Evolutionary conservation across 2,113 vertebrate genomes (phyloP).

Genomic region (Mustela lutreola): DNA sequence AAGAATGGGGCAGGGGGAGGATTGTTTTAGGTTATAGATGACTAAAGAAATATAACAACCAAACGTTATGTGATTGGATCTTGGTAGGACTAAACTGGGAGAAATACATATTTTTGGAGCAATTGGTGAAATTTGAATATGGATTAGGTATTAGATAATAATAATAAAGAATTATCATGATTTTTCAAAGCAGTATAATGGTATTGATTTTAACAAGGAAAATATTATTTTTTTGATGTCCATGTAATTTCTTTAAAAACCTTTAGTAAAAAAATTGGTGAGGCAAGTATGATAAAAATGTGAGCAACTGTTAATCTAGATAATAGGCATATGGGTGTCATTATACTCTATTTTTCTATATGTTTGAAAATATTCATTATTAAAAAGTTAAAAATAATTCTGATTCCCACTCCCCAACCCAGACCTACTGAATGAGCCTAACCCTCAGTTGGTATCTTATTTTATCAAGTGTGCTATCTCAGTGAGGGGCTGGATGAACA

Average conservation of each 20-base stretch:
- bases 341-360: neutral
- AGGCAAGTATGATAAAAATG: slow-evolving; percentile 9
- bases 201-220: slow-evolving; percentile 27
- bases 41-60: neutral
- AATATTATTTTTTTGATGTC: slow-evolving; percentile 31
- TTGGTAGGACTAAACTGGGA: neutral
- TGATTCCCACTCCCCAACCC: neutral
- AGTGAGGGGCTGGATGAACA: neutral
- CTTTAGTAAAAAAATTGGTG: neutral
- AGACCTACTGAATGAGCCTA: neutral
- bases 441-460: neutral
- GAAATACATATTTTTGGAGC: neutral
- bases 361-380: slow-evolving; percentile 12
- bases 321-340: neutral
- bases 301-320: neutral
- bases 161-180: neutral
- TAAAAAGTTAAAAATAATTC: neutral
- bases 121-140: neutral
- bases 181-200: neutral
- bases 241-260: neutral
- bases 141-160: neutral
- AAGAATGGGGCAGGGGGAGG: neutral
- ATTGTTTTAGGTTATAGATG: neutral
- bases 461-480: neutral
- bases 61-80: neutral